Evolutionary conservation across 1,140 invertebrate genomes (phyloP), one percentile per base, ranked within the genome.

Genomic region (Mesaphorura yosii): DNA sequence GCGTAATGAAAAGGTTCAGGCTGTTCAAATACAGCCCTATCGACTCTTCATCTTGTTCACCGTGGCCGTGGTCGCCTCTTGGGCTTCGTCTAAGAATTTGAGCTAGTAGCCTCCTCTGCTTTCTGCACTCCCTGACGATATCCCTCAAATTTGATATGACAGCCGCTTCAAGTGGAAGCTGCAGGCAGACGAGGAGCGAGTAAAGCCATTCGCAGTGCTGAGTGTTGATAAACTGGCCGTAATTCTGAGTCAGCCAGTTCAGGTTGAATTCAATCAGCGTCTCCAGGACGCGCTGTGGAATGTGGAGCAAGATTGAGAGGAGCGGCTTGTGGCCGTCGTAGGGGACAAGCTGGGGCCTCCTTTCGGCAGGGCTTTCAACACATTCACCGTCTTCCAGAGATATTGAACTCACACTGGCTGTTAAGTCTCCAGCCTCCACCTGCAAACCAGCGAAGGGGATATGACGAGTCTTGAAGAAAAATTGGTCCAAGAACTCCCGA

Each of bases 141-240:
- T 37, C n/a, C 26, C 59, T 44, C 5, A 62, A n/a, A 31, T 58
- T 53, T 1, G 48, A 42, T 5, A 58, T 49, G 20, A 45, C 34
- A 48, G 23, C 45, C 5, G 54, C 46, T 15, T 58, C 52, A 10
- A 62, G 23, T 10, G 59, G 59, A 25, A 49, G 50, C 26, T 40
- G 19, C 2, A 62, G 12, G 38, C 39, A 53, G 2, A 34, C 42
- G 19, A 62, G 23, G 6, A 58, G n/a, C 15, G 56, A 44, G 38
- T 58, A 62, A 6, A 62, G 39, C 59, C 59, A 62, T 34, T 53
- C 40, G n/a, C n/a, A n/a, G 0, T 53, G 56, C 39, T 58, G 56
- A 0, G 20, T 27, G 3, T 40, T 26, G 40, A 53, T 51, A 14
- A 58, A 29, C 7, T 55, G 31, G 19, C 59, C 59, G n/a, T 51